phyloP scores from a whole-genome alignment of 2,888 invertebrate genomes.

The Anticlea derivata region DNA sequence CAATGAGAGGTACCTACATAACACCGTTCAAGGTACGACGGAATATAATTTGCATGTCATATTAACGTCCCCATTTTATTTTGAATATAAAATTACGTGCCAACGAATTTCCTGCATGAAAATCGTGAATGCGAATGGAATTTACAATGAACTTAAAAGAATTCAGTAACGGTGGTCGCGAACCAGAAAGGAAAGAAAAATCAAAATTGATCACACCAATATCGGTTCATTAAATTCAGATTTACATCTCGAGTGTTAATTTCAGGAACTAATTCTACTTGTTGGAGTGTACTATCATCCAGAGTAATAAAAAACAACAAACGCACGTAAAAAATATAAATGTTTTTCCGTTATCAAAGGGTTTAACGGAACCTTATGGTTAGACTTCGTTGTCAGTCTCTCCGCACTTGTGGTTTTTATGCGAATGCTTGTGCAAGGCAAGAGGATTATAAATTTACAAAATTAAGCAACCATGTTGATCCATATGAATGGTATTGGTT shows the following conservation, averaged over 20 bases:
- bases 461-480: too few relatives aligned
- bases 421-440: too few relatives aligned
- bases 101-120: slow-evolving; percentile 25
- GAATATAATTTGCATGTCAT: slow-evolving; percentile 29
- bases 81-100: slow-evolving; percentile 17
- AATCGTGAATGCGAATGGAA: slow-evolving; percentile 31
- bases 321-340: too few relatives aligned
- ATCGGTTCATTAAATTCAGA: slow-evolving; percentile 15
- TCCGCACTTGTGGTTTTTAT: too few relatives aligned
- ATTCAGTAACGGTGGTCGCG: slow-evolving; percentile 18
- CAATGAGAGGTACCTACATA: neutral
- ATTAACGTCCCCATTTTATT: slow-evolving; percentile 21
- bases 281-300: neutral
- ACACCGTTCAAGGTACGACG: slow-evolving; percentile 24
- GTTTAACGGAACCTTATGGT: too few relatives aligned
- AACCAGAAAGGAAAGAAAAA: slow-evolving; percentile 22
- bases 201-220: slow-evolving; percentile 20
- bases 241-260: slow-evolving; percentile 21
- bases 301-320: neutral
- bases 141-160: slow-evolving; percentile 28
- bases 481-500: too few relatives aligned
- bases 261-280: slow-evolving; percentile 5
- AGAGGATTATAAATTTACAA: too few relatives aligned
- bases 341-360: too few relatives aligned
- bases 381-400: too few relatives aligned